Base-by-base conservation (phyloP, 2,888 invertebrate genomes). In the Heliconius sara region DNA sequence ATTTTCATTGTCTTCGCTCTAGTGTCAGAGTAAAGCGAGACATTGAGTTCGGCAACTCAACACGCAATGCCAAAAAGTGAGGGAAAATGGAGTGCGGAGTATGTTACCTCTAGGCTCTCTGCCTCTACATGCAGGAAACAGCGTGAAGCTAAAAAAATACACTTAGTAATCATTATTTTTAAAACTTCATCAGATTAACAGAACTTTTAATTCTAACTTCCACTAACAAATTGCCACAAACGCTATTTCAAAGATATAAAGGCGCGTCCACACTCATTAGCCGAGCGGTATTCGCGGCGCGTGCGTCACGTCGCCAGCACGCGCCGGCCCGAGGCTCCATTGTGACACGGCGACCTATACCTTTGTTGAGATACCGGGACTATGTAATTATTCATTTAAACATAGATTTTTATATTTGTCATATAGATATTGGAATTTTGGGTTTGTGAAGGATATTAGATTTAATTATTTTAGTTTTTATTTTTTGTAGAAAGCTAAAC, bases 231-330 rank as follows among this genome's bases (percentile, higher is more conserved):
- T 66, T 39, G 63, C 68, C 43, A 66, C 25, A n/a, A 47, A 43
- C 60, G 19, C 78, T 65, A 80, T 77, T 78, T 76, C 76, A 71
- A 71, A 81, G 80, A 79, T 77, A 86, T 90, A 89, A 91, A 90
- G 91, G 89, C 86, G 88, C 85, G 84, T 88, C 83, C 85, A 85
- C 87, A 91, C 91, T 94, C 93, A 93, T 93, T 94, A 93, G 83
- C 57, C 81, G 84, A 86, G 88, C 87, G 87, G 87, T 93, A 93
- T 93, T 91, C 93, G 89, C 88, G 86, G 86, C 92, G 92, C 93
- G 93, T 91, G 92, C 86, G 91, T 92, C 94, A 94, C 94, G 94
- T 94, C 90, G 86, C 84, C 66, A 88, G 94, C 94, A 94, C 94
- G 94, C 93, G 94, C 92, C 92, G 86, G 67, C 70, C 78, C 81